Conservation (phyloP, 1,140 invertebrate species). For the Drosophila arawakana region DNA sequence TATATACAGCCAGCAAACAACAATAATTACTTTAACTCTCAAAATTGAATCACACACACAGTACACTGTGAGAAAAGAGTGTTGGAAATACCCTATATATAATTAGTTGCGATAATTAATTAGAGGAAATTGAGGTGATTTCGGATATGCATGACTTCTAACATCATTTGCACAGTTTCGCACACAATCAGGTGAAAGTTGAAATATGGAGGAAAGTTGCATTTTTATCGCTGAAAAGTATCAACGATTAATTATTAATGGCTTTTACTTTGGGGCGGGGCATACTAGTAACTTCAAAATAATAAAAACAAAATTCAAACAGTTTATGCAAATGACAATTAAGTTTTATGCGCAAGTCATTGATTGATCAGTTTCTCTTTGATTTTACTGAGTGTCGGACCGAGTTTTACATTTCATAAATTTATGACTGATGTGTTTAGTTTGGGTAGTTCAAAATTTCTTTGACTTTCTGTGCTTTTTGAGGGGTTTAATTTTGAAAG, state of each 20-base stretch:
- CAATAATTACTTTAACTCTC: too few species aligned
- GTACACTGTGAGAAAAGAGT: background rate
- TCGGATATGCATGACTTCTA: slow-evolving; percentile 12
- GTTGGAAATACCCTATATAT: background rate
- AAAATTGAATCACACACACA: too few species aligned
- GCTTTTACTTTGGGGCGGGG: slow-evolving; percentile 17
- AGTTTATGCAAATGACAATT: slow-evolving; percentile 18
- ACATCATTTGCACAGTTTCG: slow-evolving; percentile 4
- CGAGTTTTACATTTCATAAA: background rate
- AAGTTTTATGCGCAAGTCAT: slow-evolving; percentile 8
- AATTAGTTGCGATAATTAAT: background rate
- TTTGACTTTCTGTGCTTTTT: too few species aligned
- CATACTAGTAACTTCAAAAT: background rate
- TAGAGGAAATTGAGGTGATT: background rate
- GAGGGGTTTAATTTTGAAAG: too few species aligned
- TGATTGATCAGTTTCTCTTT: slow-evolving; percentile 1
- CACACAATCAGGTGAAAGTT: slow-evolving; percentile 7
- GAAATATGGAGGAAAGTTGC: slow-evolving; percentile 6
- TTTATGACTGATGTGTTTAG: background rate
- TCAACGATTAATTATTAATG: slow-evolving; percentile 11
- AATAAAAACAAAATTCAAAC: background rate
- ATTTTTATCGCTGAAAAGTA: background rate
- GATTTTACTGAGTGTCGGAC: background rate
- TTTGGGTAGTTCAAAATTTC: background rate
- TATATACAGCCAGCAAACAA: background rate